Conservation (phyloP, 2,113 vertebrate genomes). For the Pteruthius melanotis region DNA sequence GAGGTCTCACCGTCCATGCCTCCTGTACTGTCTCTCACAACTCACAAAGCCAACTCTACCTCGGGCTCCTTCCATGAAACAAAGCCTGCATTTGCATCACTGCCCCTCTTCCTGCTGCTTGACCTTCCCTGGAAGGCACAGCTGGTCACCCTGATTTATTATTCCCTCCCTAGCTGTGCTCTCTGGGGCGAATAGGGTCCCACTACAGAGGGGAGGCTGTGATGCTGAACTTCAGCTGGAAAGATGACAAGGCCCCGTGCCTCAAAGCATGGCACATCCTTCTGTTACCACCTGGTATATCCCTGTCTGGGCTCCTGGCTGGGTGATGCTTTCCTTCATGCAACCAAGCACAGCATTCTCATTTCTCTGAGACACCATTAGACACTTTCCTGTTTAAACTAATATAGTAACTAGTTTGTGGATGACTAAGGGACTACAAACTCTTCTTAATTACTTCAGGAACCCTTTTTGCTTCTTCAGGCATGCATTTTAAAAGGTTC, state of each 20-base stretch:
- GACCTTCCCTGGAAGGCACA: constrained; percentile 1
- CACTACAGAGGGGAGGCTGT: neutral
- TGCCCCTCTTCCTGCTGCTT: neutral
- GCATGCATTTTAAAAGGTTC: neutral
- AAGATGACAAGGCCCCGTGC: neutral
- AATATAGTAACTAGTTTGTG: neutral
- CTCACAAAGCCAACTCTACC: neutral
- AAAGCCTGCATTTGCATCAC: neutral
- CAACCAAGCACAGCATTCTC: neutral
- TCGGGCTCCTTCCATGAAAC: neutral
- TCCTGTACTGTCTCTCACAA: neutral
- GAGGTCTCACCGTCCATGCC: neutral
- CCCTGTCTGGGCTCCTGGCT: neutral
- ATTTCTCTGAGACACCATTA: neutral
- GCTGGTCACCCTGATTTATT: neutral
- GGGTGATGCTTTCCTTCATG: neutral
- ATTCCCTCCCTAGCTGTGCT: neutral
- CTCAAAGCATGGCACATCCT: neutral
- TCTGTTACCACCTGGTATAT: neutral
- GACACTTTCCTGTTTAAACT: neutral
- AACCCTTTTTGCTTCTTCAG: neutral
- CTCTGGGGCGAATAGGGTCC: accelerated
- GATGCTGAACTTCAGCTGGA: neutral
- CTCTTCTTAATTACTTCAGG: neutral
- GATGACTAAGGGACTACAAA: neutral